Percentiles rank a stretch among this genome's conserved stretches.
These are phyloP conservation scores for Sclerodermus sp. DNA, from an alignment of 2,888 invertebrate species.

Conservation along the genomic window DNA sequence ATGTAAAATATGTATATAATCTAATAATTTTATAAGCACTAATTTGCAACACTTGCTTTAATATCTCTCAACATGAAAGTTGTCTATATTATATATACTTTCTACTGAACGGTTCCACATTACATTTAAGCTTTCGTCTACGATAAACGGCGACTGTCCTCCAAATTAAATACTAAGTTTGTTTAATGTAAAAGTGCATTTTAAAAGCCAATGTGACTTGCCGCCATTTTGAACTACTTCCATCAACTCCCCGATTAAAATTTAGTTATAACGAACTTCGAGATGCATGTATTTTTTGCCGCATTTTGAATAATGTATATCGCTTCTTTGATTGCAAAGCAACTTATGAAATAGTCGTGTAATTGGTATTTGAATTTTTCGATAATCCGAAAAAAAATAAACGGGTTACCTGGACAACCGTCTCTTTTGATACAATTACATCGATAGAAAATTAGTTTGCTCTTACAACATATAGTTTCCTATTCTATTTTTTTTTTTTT, in stretches of 20 bases:
- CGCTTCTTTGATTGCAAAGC: conserved; percentile 28
- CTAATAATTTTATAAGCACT: too few species aligned
- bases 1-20: conserved; percentile 26
- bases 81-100: conserved; percentile 5
- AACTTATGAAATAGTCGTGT: neutral
- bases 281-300: conserved; percentile 12
- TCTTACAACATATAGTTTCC: too few species aligned
- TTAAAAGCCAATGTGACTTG: conserved; percentile 42
- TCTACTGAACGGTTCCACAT: conserved; percentile 13
- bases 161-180: conserved; percentile 33
- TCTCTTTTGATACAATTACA: too few species aligned
- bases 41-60: too few species aligned
- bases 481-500: too few species aligned
- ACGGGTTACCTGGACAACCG: too few species aligned
- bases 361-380: too few species aligned
- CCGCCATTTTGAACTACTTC: conserved; percentile 58
- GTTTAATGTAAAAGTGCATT: conserved; percentile 28
- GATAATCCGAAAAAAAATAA: too few species aligned
- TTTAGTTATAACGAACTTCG: conserved; percentile 16
- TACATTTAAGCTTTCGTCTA: conserved; percentile 26
- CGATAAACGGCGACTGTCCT: conserved; percentile 38
- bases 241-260: conserved; percentile 53
- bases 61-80: too few species aligned
- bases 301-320: conserved; percentile 28
- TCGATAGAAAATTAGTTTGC: too few species aligned